Evolutionary conservation across 64 coral and sea anemone genomes (phyloP).

Genomic region (Exaiptasia diaphana): DNA sequence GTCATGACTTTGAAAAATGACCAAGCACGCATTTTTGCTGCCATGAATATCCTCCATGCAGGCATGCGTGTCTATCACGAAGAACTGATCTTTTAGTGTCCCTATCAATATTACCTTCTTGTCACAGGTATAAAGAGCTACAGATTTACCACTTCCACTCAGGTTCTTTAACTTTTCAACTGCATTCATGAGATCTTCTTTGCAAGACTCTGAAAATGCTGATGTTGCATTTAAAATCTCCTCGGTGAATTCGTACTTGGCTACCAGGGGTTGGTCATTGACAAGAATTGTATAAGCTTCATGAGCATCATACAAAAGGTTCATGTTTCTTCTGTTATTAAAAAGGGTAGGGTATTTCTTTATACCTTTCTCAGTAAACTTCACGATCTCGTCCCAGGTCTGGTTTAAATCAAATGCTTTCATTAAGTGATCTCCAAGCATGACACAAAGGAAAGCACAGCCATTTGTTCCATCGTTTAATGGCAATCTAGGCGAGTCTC

Average conservation of each 20-base stretch:
- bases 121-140: constrained; percentile 50
- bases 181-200: neutral
- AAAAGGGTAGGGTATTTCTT: constrained; percentile 16
- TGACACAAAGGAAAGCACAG: constrained; percentile 49
- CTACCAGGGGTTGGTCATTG: constrained; percentile 1
- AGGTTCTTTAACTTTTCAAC: neutral
- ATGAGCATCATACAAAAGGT: constrained; percentile 7
- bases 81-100: neutral
- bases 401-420: neutral
- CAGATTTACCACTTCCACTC: neutral
- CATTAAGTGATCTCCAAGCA: constrained; percentile 16
- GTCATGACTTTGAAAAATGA: neutral
- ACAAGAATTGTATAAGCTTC: constrained; percentile 24
- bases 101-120: constrained; percentile 37
- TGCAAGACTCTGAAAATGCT: neutral
- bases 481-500: neutral
- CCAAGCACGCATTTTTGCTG: neutral
- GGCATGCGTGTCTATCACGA: constrained; percentile 63
- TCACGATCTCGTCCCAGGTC: neutral
- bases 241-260: constrained; percentile 41
- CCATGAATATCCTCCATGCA: neutral
- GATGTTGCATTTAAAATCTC: neutral
- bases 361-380: constrained; percentile 35
- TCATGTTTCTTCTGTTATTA: neutral
- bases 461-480: constrained; percentile 50